Evolutionary conservation across 2,113 vertebrate genomes (phyloP).

Genomic region (Elephantulus edwardii): DNA sequence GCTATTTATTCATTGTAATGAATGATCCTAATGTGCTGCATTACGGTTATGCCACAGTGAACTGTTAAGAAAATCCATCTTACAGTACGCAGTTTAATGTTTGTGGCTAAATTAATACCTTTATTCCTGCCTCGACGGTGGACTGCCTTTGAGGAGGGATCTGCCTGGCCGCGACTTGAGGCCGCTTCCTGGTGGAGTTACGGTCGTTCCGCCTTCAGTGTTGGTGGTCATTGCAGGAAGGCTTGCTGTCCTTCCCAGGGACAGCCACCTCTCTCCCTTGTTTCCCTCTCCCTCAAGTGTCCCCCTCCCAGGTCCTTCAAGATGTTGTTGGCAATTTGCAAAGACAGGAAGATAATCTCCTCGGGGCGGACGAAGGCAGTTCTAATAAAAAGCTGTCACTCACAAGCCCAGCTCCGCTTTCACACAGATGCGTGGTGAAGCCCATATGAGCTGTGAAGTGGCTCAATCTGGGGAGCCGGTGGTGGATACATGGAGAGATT

Average conservation of each 20-base stretch:
- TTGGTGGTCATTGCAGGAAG: background rate
- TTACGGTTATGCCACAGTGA: conserved; percentile 82
- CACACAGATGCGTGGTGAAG: conserved; percentile 44
- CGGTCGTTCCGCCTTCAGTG: background rate
- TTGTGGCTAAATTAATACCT: conserved; percentile 84
- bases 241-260: background rate
- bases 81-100: conserved; percentile 78
- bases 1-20: conserved; percentile 86
- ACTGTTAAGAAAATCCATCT: conserved; percentile 84
- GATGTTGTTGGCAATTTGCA: background rate
- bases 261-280: too few species aligned
- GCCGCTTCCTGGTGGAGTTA: conserved; percentile 36
- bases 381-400: conserved; percentile 61
- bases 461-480: accelerated
- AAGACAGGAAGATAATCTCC: background rate
- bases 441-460: conserved; percentile 46
- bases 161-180: background rate
- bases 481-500: accelerated
- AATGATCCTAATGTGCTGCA: conserved; percentile 85
- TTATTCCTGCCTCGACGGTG: conserved; percentile 83
- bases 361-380: background rate
- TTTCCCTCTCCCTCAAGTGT: accelerated
- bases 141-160: conserved; percentile 79
- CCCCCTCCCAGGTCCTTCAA: background rate
- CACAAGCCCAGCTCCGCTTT: conserved; percentile 26